phyloP scores from a whole-genome alignment of 1,140 invertebrate genomes.

The Sarcophaga peregrina region DNA sequence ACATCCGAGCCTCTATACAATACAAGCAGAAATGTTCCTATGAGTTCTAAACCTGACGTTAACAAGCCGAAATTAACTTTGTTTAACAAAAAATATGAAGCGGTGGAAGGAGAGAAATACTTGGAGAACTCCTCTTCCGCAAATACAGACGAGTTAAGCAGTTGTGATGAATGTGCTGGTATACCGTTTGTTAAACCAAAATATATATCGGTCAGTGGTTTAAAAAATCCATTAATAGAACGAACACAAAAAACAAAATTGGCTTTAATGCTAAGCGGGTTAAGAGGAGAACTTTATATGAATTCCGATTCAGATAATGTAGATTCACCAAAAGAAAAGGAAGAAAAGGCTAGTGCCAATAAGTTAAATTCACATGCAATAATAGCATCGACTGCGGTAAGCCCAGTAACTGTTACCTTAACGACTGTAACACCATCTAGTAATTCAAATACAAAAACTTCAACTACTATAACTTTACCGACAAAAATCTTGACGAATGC shows the following conservation, averaged over 20 bases:
- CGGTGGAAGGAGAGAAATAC: not conserved
- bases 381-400: not conserved
- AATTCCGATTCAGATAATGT: conserved; percentile 49
- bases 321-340: conserved; percentile 37
- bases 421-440: conserved; percentile 19
- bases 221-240: conserved; percentile 54
- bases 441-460: not conserved
- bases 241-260: conserved; percentile 63
- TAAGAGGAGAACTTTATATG: conserved; percentile 60
- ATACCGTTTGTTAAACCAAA: conserved; percentile 64
- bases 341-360: not conserved
- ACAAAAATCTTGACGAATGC: not conserved
- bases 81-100: conserved; percentile 55
- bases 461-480: not conserved
- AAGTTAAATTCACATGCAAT: not conserved
- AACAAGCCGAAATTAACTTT: conserved; percentile 58
- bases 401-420: not conserved
- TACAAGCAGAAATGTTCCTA: no score
- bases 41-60: not conserved
- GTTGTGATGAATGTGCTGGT: conserved; percentile 53
- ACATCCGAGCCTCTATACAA: not conserved
- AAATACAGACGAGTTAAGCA: not conserved
- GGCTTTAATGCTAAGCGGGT: conserved; percentile 60
- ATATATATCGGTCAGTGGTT: conserved; percentile 46
- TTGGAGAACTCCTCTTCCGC: no score